These are phyloP conservation scores for Sminthurides bifidus DNA, from an alignment of 1,140 invertebrate species.

Conservation along the genomic window DNA sequence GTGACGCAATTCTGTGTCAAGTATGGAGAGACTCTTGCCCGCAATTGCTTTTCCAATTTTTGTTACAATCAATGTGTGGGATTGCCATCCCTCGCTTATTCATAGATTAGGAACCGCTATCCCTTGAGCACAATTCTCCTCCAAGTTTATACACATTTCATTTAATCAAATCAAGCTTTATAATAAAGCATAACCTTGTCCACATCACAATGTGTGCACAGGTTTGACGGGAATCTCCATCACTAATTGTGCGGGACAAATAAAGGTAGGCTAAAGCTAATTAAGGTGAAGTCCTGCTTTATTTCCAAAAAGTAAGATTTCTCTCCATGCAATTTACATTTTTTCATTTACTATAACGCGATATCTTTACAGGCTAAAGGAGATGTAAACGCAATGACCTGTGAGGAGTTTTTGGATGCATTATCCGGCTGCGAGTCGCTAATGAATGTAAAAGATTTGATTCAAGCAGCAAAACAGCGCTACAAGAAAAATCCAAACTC, in stretches of 20 bases:
- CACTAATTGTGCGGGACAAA: constrained; percentile 8
- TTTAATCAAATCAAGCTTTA: no score
- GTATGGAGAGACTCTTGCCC: no score
- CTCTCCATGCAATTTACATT: not conserved
- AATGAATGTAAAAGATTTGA: constrained; percentile 4
- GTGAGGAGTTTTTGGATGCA: constrained; percentile 14
- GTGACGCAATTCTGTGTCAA: no score
- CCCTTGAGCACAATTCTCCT: no score
- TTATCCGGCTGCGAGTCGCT: constrained; percentile 16
- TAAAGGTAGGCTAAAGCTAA: constrained; percentile 8
- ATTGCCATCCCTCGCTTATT: no score
- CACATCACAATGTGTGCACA: no score
- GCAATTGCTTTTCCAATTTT: no score
- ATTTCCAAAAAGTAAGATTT: not conserved
- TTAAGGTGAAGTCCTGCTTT: not conserved
- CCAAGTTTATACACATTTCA: no score
- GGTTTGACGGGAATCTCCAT: constrained; percentile 18
- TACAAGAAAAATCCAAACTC: constrained; percentile 11
- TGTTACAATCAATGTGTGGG: no score
- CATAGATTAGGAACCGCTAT: no score
- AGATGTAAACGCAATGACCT: constrained; percentile 12
- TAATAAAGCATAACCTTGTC: no score
- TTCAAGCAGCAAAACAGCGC: constrained; percentile 13
- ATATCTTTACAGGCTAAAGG: no score
- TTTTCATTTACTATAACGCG: not conserved